These are phyloP conservation scores for Antidorcas marsupialis DNA, from an alignment of 2,113 vertebrate genomes.

Conservation along the genomic window DNA sequence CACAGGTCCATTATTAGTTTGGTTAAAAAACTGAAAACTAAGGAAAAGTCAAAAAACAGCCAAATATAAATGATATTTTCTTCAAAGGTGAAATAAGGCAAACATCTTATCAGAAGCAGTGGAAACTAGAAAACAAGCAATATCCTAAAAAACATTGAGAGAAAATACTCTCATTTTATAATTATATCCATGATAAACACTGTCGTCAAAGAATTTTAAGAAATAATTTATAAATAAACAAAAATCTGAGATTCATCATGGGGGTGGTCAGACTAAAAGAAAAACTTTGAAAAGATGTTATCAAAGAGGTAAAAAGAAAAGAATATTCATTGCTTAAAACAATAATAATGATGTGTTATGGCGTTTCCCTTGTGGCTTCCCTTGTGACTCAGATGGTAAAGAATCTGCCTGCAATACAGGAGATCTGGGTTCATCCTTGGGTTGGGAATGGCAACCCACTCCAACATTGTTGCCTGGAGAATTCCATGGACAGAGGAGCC, in stretches of 20 bases:
- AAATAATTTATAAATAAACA: background rate
- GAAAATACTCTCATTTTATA: background rate
- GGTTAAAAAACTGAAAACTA: background rate
- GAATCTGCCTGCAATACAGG: background rate
- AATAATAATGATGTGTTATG: background rate
- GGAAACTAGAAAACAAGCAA: background rate
- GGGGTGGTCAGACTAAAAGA: background rate
- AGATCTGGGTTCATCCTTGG: background rate
- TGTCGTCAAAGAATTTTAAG: background rate
- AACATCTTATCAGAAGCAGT: background rate
- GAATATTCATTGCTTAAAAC: background rate
- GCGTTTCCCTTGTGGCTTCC: background rate
- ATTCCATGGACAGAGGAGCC: background rate
- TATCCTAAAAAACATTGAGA: background rate
- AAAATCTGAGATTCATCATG: background rate
- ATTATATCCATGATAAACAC: background rate
- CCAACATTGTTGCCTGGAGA: background rate
- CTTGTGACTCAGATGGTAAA: background rate
- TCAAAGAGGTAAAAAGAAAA: background rate
- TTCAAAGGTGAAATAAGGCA: background rate
- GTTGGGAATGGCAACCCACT: background rate
- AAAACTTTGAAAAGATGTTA: background rate
- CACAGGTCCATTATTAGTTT: background rate
- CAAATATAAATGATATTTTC: background rate
- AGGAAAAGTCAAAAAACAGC: background rate